Evolutionary conservation across 1,140 invertebrate genomes (phyloP).

Genomic region (Pseudomyrmex gracilis): DNA sequence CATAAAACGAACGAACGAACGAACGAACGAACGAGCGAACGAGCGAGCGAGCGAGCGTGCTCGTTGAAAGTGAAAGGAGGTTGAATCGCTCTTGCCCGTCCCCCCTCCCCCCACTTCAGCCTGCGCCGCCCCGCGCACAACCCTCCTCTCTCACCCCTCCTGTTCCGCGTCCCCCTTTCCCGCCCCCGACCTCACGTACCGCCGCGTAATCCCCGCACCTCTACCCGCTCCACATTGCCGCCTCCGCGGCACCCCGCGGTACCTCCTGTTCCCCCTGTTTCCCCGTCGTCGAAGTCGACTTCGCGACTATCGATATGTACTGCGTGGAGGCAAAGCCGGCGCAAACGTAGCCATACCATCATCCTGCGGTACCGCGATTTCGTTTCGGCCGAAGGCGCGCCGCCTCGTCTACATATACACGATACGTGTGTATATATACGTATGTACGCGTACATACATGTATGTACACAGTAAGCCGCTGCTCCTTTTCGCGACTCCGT

Average conservation of each 20-base stretch:
- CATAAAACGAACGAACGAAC: conserved; percentile 56
- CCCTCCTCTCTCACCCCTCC: conserved; percentile 55
- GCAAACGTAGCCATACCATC: conserved; percentile 63
- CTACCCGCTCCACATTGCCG: conserved; percentile 65
- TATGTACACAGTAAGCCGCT: not conserved
- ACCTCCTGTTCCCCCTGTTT: not conserved
- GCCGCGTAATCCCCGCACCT: conserved; percentile 43
- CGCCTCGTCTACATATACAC: not conserved
- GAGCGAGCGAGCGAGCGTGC: conserved; percentile 67
- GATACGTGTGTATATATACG: not conserved
- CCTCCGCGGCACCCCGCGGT: conserved; percentile 62
- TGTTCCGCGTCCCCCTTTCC: conserved; percentile 49
- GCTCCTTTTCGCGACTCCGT: conserved; percentile 20
- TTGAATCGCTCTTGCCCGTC: conserved; percentile 82
- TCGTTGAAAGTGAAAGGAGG: conserved; percentile 86
- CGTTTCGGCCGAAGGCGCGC: conserved; percentile 36
- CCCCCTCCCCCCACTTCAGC: conserved; percentile 73
- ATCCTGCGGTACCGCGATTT: conserved; percentile 55
- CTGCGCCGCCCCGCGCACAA: conserved; percentile 52
- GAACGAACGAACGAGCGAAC: conserved; percentile 51
- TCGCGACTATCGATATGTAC: conserved; percentile 46
- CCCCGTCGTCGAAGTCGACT: not conserved
- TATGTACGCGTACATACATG: not conserved
- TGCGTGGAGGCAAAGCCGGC: conserved; percentile 26
- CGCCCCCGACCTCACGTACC: conserved; percentile 49